These are phyloP conservation scores for Gonocerus acuteangulatus DNA, from an alignment of 2,888 invertebrate species.

Conservation along the genomic window DNA sequence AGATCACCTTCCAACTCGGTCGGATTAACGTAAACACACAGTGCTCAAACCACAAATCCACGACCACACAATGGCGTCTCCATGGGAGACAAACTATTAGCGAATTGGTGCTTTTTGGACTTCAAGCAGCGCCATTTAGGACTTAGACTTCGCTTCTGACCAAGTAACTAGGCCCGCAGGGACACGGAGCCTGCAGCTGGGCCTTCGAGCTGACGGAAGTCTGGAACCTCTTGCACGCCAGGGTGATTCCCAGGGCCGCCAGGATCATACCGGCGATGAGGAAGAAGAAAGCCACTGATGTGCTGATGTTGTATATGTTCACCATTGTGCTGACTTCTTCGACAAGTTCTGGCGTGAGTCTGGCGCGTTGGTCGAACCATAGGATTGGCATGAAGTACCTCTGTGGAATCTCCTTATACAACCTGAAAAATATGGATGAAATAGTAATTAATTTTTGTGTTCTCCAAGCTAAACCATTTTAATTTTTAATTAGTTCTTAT, in stretches of 20 bases:
- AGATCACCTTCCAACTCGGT: no score
- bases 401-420: conserved; percentile 38
- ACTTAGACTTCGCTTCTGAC: conserved; percentile 2
- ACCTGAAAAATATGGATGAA: conserved; percentile 32
- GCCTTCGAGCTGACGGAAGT: conserved; percentile 4
- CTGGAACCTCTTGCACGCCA: conserved; percentile 9
- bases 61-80: no score
- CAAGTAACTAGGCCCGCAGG: background rate
- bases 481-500: background rate
- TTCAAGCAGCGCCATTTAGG: no score
- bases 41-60: no score
- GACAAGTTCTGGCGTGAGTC: conserved; percentile 37
- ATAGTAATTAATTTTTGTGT: background rate
- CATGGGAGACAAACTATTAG: no score
- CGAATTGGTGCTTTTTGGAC: no score
- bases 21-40: no score
- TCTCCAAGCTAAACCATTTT: background rate
- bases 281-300: conserved; percentile 22
- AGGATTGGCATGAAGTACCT: conserved; percentile 39
- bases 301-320: conserved; percentile 27
- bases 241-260: conserved; percentile 21
- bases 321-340: conserved; percentile 35
- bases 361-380: conserved; percentile 40
- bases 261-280: conserved; percentile 29
- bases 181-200: conserved; percentile 2